Percentiles rank a stretch among this genome's conserved stretches.
These are phyloP conservation scores for Myocastor coypus DNA, from an alignment of 2,113 vertebrate species.

Conservation along the genomic window DNA sequence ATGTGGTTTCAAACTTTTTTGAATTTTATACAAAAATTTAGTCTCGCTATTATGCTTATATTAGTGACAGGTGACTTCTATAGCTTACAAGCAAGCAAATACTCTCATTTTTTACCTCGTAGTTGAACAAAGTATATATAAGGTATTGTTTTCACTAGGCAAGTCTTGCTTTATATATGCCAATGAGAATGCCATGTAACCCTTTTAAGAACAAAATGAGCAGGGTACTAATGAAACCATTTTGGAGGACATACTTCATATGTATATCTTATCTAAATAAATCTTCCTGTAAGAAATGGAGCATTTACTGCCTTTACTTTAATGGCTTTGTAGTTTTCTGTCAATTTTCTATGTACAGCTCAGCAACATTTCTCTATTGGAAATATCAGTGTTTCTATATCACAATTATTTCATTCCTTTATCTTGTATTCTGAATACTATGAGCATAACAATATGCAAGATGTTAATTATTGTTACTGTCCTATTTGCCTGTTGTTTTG, in stretches of 20 bases:
- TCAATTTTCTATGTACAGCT: slow-evolving; percentile 79
- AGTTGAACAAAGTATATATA: slow-evolving; percentile 56
- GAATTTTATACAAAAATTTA: slow-evolving; percentile 56
- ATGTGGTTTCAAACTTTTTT: not conserved
- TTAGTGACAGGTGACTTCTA: not conserved
- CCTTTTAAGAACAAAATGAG: slow-evolving; percentile 50
- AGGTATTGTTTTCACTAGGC: slow-evolving; percentile 41
- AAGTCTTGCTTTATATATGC: slow-evolving; percentile 52
- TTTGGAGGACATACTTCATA: slow-evolving; percentile 71
- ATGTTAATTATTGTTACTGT: not conserved
- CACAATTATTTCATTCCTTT: slow-evolving; percentile 44
- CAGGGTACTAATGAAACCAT: slow-evolving; percentile 58
- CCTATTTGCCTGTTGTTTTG: not conserved
- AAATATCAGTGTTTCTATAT: slow-evolving; percentile 79
- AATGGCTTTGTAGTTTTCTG: slow-evolving; percentile 77
- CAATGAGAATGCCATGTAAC: not conserved
- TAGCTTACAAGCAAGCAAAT: slow-evolving; percentile 7
- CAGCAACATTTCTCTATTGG: slow-evolving; percentile 77
- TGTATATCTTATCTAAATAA: slow-evolving; percentile 86
- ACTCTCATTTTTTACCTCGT: slow-evolving; percentile 10
- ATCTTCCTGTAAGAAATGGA: slow-evolving; percentile 85
- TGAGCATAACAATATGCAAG: not conserved
- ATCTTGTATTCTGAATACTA: not conserved
- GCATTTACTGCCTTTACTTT: slow-evolving; percentile 81
- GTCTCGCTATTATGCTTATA: not conserved